phyloP scores from a whole-genome alignment of 2,888 invertebrate species.

The Hermaeophaga mercurialis region DNA sequence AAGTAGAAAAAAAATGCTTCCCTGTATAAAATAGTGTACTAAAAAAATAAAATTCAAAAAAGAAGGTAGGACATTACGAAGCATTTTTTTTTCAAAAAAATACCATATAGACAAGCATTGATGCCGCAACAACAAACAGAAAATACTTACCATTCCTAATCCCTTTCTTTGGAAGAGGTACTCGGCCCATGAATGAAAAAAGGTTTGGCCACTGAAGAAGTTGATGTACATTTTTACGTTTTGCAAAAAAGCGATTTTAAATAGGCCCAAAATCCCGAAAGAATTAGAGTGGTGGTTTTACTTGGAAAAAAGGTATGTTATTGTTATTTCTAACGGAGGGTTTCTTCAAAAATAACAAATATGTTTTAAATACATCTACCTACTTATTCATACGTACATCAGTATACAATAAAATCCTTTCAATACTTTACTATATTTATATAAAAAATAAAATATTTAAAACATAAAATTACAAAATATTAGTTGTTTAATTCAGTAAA shows the following conservation, averaged over 20 bases:
- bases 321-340: conserved; percentile 15
- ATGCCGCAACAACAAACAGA: conserved; percentile 19
- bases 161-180: conserved; percentile 47
- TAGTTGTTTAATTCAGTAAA: too few species aligned
- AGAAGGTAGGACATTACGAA: conserved; percentile 18
- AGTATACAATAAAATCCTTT: too few species aligned
- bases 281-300: conserved; percentile 20
- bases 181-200: conserved; percentile 51
- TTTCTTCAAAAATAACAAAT: conserved; percentile 3
- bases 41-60: conserved; percentile 1
- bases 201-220: conserved; percentile 51
- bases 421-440: too few species aligned
- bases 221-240: conserved; percentile 54
- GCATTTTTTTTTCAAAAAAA: conserved; percentile 23
- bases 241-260: conserved; percentile 40
- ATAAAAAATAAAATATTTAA: too few species aligned
- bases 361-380: conserved; percentile 2
- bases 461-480: too few species aligned
- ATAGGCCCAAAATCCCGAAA: conserved; percentile 25
- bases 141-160: conserved; percentile 39
- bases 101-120: conserved; percentile 14
- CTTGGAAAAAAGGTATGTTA: conserved; percentile 20
- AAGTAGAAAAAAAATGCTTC: too few species aligned
- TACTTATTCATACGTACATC: too few species aligned
- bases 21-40: not conserved